Evolutionary conservation across 2,888 invertebrate genomes (phyloP).

Genomic region (Hemicrepidius hirtus): DNA sequence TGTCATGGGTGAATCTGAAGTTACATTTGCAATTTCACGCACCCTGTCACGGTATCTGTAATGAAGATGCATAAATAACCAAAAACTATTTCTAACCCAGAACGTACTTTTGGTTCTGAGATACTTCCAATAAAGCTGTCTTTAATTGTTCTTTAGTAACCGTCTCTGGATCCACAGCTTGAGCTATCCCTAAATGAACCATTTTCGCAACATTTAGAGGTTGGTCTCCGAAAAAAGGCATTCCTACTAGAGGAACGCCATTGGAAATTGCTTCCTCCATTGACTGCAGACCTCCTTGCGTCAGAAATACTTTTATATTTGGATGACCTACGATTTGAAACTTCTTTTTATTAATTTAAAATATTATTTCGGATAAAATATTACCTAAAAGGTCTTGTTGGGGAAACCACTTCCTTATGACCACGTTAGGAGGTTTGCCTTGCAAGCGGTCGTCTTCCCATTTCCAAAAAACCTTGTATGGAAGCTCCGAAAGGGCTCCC

Average conservation of each 20-base stretch:
- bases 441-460: constrained; percentile 68
- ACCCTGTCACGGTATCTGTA: constrained; percentile 4
- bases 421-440: constrained; percentile 68
- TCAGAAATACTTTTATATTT: constrained; percentile 59
- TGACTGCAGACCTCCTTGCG: constrained; percentile 59
- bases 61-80: not conserved
- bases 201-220: constrained; percentile 57
- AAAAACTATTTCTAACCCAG: not conserved
- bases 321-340: constrained; percentile 53
- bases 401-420: constrained; percentile 72
- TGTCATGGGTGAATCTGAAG: constrained; percentile 6
- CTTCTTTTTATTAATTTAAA: not conserved
- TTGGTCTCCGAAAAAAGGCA: constrained; percentile 63
- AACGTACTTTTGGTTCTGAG: constrained; percentile 60
- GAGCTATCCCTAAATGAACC: constrained; percentile 56
- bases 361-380: not conserved
- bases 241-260: constrained; percentile 61
- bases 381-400: constrained; percentile 72
- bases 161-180: constrained; percentile 51
- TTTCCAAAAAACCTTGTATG: constrained; percentile 71
- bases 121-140: constrained; percentile 60
- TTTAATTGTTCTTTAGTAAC: constrained; percentile 59
- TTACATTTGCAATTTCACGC: not conserved
- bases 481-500: constrained; percentile 67
- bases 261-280: constrained; percentile 59